These are phyloP conservation scores for Dexiosoma caninum DNA, from an alignment of 2,888 invertebrate species.

Conservation along the genomic window DNA sequence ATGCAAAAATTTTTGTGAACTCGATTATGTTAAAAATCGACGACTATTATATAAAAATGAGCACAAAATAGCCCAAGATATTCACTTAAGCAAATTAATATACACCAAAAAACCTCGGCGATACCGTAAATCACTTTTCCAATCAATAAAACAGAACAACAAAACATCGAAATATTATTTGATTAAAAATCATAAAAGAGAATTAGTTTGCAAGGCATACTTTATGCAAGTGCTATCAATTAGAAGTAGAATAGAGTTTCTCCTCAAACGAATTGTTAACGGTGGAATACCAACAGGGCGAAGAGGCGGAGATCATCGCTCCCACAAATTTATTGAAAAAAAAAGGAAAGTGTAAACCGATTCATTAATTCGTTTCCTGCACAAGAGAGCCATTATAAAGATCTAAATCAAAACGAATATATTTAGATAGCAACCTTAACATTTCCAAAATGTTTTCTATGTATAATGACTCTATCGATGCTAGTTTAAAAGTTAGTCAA, in stretches of 20 bases:
- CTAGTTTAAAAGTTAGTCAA: background rate
- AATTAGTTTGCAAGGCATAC: constrained; percentile 6
- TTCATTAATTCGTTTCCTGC: background rate
- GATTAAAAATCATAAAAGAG: constrained; percentile 12
- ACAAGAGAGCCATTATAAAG: background rate
- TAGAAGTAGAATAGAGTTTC: constrained; percentile 3
- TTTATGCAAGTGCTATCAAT: constrained; percentile 10
- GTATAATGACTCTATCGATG: background rate
- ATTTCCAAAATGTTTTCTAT: constrained; percentile 7
- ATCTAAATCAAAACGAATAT: background rate
- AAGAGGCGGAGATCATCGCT: constrained; percentile 6
- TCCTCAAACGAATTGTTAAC: constrained; percentile 3
- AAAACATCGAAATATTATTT: constrained; percentile 8
- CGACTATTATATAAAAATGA: too few species aligned
- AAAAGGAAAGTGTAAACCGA: background rate
- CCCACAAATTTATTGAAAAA: background rate
- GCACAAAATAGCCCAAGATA: constrained; percentile 1
- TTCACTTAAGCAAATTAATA: constrained; percentile 12
- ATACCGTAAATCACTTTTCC: background rate
- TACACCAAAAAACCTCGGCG: background rate
- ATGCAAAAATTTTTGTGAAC: background rate
- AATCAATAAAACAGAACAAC: constrained; percentile 4
- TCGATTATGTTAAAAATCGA: background rate
- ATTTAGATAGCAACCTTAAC: background rate
- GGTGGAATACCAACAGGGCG: background rate